Base-by-base conservation (phyloP, 2,113 vertebrate species). In the Ameiurus melas region DNA sequence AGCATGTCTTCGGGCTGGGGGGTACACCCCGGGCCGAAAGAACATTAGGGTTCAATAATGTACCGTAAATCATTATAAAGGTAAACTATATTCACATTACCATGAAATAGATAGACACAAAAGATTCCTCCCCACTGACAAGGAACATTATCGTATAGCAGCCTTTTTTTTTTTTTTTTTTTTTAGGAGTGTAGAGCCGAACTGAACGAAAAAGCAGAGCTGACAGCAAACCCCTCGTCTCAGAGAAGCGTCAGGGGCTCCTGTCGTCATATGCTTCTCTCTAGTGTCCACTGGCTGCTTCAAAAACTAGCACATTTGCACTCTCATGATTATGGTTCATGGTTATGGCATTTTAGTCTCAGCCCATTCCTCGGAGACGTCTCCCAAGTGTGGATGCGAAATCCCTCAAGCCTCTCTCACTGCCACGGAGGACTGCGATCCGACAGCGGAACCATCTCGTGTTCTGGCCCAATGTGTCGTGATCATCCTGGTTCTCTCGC, bases 331-430 rank as follows among this genome's bases (percentile, higher is more conserved):
- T 47, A 47, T 47, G 47, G 47, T 70, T 84, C 58, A 70, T 73
- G 80, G 88, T 80, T 57, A 88, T 79, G 62, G 64, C 78, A 83
- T 84, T 86, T 90, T 86, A 88, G 39, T 53, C 80, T 25, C 33
- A 80, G 80, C 51, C 84, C 55, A 62, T 86, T 80, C 84, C 83
- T 62, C 53, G 22, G 60, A 81, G 84, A 43, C 39, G 2, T 83
- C 58, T 85, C 78, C 70, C 83, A 33, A 73, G 81, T 57, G 62
- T 60, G 81, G 20, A 66, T n/a, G 73, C 33, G n/a, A 86, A 91
- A 88, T 89, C 88, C 86, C 83, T 81, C 70, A 80, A 30, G 83
- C 79, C 86, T 88, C 27, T 43, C 86, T 88, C 75, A 47, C 86
- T 47, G 73, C 75, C 81, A 79, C 86, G 66, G 75, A 79, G 79